Conservation (phyloP, 1,140 invertebrate genomes). For the Cardiocondyla obscurior region DNA sequence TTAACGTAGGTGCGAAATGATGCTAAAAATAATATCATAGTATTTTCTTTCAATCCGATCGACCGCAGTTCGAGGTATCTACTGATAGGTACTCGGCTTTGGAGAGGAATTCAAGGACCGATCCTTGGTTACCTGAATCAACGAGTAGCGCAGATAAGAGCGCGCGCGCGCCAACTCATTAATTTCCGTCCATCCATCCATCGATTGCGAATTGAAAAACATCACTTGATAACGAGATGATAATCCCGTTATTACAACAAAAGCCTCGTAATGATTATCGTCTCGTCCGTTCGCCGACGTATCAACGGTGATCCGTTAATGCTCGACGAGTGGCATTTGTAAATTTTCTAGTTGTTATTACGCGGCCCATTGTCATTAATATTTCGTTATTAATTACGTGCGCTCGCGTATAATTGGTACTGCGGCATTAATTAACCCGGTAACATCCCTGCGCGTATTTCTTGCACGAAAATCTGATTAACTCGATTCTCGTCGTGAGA, state of each 20-base stretch:
- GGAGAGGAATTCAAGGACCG: conserved; percentile 24
- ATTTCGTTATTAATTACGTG: conserved; percentile 63
- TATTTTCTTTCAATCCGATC: conserved; percentile 82
- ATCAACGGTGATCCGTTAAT: conserved; percentile 61
- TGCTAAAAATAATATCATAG: conserved; percentile 79
- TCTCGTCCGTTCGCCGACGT: conserved; percentile 23
- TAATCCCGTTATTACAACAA: conserved; percentile 55
- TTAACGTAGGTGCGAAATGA: conserved; percentile 29
- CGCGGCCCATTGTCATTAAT: conserved; percentile 54
- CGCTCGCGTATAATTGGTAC: conserved; percentile 40
- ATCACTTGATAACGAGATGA: conserved; percentile 53
- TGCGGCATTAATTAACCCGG: conserved; percentile 1
- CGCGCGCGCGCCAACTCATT: conserved; percentile 40
- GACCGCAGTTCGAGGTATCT: conserved; percentile 56
- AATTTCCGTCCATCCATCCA: conserved; percentile 14
- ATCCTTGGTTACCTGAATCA: conserved; percentile 50
- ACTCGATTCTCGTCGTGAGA: conserved; percentile 1
- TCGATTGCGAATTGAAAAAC: conserved; percentile 53
- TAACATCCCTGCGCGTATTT: conserved; percentile 23
- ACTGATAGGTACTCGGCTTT: conserved; percentile 25
- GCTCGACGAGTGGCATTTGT: conserved; percentile 49
- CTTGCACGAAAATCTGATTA: conserved; percentile 37
- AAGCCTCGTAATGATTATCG: conserved; percentile 57
- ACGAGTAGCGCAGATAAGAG: conserved; percentile 47
- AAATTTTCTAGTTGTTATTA: conserved; percentile 55